Conservation (phyloP, 2,888 invertebrate genomes). For the Agrochola litura region DNA sequence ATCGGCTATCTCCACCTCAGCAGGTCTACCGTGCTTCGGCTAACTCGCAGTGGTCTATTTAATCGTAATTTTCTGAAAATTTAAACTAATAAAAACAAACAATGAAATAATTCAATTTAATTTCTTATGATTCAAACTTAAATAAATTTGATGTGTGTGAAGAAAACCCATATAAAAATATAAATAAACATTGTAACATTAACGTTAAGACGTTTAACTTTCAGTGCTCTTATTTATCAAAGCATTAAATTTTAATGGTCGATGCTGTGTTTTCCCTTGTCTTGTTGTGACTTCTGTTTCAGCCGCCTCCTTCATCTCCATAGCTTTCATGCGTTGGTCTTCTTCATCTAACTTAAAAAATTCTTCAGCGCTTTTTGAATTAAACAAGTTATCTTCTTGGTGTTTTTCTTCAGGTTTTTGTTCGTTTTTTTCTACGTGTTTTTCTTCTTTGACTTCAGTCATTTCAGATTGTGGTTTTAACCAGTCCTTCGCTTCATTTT, state of each 20-base stretch:
- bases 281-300: not conserved
- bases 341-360: slow-evolving; percentile 32
- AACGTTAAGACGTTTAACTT: not conserved
- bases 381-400: not conserved
- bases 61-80: not conserved
- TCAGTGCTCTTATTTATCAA: slow-evolving; percentile 13
- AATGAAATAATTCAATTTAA: not conserved
- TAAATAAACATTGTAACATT: slow-evolving; percentile 27
- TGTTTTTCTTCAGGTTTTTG: slow-evolving; percentile 5
- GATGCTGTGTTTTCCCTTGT: slow-evolving; percentile 38
- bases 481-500: slow-evolving; percentile 84
- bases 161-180: slow-evolving; percentile 48
- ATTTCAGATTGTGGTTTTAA: slow-evolving; percentile 68
- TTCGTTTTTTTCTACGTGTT: slow-evolving; percentile 2
- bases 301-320: not conserved
- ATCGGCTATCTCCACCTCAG: not conserved
- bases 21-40: not conserved
- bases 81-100: not conserved
- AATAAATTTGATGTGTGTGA: not conserved
- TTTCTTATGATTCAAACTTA: not conserved
- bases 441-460: slow-evolving; percentile 38
- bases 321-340: slow-evolving; percentile 26
- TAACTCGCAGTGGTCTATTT: not conserved
- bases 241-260: slow-evolving; percentile 32
- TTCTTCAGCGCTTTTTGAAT: slow-evolving; percentile 44